Evolutionary conservation across 1,140 invertebrate species (phyloP), one percentile per base, ranked within the genome.

Genomic region (Ceratina japonica): DNA sequence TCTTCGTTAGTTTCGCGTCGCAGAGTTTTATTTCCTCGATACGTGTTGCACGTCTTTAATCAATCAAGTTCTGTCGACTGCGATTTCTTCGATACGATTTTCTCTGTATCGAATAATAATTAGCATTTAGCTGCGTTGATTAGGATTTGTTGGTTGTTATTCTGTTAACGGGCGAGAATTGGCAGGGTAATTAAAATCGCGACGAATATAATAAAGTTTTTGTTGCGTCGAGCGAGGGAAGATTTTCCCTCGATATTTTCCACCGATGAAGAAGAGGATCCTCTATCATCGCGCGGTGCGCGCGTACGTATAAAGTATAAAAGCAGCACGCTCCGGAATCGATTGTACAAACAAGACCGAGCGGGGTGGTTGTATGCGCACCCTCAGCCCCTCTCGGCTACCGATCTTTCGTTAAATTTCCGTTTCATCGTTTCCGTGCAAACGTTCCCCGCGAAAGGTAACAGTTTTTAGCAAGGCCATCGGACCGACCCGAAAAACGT

Each of bases 311-410:
- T 87, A 85, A 87, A 89, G 79, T 87, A 83, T 87, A 85, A 87
- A 89, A 88, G 82, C 85, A 83, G 81, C 83, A 84, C 75, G 83
- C 74, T 79, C 54, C 52, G 74, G 66, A 87, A 87, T 89, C 88
- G 87, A 88, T 89, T 87, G 86, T 84, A 81, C 87, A 88, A 89
- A 88, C 88, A 89, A 64, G 79, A 81, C 31, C 78, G 82, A 2
- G 1, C 16, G 27, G n/a, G 18, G 66, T 31, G 66, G 37, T 44
- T 61, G 22, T 27, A 24, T 27, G 54, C 20, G 61, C 20, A 27
- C 79, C 54, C 64, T 61, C 73, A 22, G 15, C 65, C 73, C 37
- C 37, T 44, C 75, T 58, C 66, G 63, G 76, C 62, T 80, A 56
- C 70, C 82, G 82, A 80, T 64, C 78, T 84, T 83, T 80, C 83